Conservation (phyloP, 2,113 vertebrate species). For the Larimichthys crocea region DNA sequence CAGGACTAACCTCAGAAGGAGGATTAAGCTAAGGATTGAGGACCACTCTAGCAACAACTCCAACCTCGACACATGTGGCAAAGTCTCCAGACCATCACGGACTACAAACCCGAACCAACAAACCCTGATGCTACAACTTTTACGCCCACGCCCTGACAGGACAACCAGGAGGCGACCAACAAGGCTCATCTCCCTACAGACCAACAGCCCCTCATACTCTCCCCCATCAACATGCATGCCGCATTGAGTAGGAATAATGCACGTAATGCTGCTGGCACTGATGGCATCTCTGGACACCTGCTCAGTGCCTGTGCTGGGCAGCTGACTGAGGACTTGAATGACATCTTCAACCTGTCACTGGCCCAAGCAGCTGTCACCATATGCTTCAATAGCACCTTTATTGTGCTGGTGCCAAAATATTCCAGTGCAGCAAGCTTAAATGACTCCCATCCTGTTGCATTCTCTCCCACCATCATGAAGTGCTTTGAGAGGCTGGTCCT, state of each 20-base stretch:
- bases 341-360: not conserved
- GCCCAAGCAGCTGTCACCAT: too few relatives aligned
- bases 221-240: too few relatives aligned
- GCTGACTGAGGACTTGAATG: not conserved
- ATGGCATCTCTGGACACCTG: not conserved
- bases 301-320: not conserved
- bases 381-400: slow-evolving; percentile 2
- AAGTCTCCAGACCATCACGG: too few relatives aligned
- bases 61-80: too few relatives aligned
- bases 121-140: too few relatives aligned
- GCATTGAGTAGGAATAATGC: not conserved
- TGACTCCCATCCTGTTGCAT: not conserved
- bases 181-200: too few relatives aligned
- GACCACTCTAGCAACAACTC: not conserved
- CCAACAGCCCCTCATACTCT: too few relatives aligned
- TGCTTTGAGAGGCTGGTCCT: not conserved
- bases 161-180: too few relatives aligned
- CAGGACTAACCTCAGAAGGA: not conserved
- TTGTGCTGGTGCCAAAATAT: not conserved
- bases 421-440: not conserved
- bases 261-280: slow-evolving; percentile 4
- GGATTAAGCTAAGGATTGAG: not conserved
- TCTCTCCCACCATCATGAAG: not conserved
- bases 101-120: too few relatives aligned
- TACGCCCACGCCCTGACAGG: too few relatives aligned